Evolutionary conservation across 2,888 invertebrate genomes (phyloP).

Genomic region (Epinotia nisella): DNA sequence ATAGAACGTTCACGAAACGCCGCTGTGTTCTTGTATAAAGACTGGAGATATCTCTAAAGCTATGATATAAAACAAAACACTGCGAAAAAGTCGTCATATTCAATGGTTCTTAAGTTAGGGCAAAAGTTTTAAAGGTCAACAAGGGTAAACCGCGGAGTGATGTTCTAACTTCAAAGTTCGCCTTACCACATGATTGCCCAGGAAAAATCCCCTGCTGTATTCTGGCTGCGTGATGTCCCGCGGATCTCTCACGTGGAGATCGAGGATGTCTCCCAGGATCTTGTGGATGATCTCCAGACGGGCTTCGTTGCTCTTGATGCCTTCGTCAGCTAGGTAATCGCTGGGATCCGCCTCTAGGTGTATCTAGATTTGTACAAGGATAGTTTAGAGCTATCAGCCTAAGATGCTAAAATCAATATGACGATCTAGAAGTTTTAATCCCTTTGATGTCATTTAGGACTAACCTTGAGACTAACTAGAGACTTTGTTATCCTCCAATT

Average conservation of each 20-base stretch:
- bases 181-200: conserved; percentile 92
- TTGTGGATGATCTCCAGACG: conserved; percentile 91
- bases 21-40: too few relatives aligned
- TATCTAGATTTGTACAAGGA: conserved; percentile 80
- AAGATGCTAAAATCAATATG: background rate
- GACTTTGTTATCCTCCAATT: background rate
- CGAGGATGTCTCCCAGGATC: conserved; percentile 88
- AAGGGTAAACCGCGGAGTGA: conserved; percentile 1
- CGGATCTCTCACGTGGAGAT: conserved; percentile 84
- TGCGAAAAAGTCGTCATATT: background rate
- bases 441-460: background rate
- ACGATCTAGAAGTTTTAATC: background rate
- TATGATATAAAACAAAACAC: too few relatives aligned
- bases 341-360: conserved; percentile 92
- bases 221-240: conserved; percentile 63
- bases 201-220: conserved; percentile 89
- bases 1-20: too few relatives aligned
- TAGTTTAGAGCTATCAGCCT: background rate
- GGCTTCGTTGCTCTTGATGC: conserved; percentile 84
- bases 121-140: background rate
- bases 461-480: background rate
- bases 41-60: too few relatives aligned
- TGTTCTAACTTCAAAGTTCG: background rate
- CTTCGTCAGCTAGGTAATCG: conserved; percentile 78
- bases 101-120: background rate